phyloP scores from a whole-genome alignment of 2,888 invertebrate genomes.

The Eupithecia inturbata region DNA sequence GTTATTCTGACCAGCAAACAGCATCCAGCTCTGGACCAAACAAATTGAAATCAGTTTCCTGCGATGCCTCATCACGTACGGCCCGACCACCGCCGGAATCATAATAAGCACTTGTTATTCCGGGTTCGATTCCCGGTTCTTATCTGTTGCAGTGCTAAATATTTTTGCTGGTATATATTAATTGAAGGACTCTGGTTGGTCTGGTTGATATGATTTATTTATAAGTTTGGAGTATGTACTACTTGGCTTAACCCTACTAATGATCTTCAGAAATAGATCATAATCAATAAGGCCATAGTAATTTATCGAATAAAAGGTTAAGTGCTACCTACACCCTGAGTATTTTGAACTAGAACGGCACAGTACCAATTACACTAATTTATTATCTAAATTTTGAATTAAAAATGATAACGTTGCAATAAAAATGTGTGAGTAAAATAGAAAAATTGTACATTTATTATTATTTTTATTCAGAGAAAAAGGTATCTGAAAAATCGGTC shows the following conservation, averaged over 20 bases:
- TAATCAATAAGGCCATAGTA: too few relatives aligned
- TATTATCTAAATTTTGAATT: too few relatives aligned
- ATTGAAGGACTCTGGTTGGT: conserved; percentile 43
- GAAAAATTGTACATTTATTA: too few relatives aligned
- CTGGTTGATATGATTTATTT: conserved; percentile 14
- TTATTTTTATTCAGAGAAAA: too few relatives aligned
- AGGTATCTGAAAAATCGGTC: background rate
- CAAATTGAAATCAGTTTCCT: conserved; percentile 43
- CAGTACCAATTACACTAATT: too few relatives aligned
- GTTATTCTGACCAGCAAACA: conserved; percentile 2
- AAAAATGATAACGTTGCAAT: too few relatives aligned
- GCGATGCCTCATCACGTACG: conserved; percentile 51
- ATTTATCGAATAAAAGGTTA: too few relatives aligned
- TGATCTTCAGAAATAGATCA: background rate
- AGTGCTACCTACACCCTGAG: too few relatives aligned
- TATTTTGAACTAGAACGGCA: too few relatives aligned
- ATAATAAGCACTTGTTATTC: conserved; percentile 57
- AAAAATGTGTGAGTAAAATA: too few relatives aligned
- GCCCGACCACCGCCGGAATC: conserved; percentile 50
- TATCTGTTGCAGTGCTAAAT: conserved; percentile 59
- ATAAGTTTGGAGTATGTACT: background rate
- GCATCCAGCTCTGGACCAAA: conserved; percentile 27
- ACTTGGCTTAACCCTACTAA: background rate
- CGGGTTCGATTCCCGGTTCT: conserved; percentile 50
- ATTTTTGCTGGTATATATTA: conserved; percentile 58